Conservation (phyloP, 2,797 vertebrate genomes). For the Psittacula derbiana region DNA sequence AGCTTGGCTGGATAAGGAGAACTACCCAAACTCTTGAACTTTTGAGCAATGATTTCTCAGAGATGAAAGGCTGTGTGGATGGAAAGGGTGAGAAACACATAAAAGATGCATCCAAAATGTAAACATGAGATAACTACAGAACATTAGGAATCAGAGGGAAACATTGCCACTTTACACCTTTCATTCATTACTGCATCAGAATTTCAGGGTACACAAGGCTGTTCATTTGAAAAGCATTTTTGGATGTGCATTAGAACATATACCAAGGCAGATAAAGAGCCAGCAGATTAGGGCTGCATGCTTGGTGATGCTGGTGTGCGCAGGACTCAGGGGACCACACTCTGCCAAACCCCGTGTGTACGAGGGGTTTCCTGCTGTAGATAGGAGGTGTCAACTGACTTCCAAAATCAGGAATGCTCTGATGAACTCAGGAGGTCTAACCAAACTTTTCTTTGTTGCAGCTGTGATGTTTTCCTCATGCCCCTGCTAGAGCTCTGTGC, state of each 20-base stretch:
- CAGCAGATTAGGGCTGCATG: not conserved
- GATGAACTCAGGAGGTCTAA: constrained; percentile 49
- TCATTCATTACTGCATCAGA: not conserved
- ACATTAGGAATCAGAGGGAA: not conserved
- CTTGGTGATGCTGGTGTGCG: not conserved
- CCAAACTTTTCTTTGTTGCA: constrained; percentile 28
- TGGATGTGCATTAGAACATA: not conserved
- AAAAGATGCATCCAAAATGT: not conserved
- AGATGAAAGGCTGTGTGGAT: not conserved
- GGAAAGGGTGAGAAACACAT: not conserved
- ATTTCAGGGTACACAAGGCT: not conserved
- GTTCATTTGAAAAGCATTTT: not conserved
- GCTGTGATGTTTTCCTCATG: constrained; percentile 59
- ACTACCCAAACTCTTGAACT: not conserved
- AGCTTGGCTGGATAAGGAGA: not conserved
- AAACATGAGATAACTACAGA: not conserved
- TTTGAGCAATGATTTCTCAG: not conserved
- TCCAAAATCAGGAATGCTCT: constrained; percentile 7
- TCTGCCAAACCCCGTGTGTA: not conserved
- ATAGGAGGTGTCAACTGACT: constrained; percentile 1
- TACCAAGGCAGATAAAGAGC: not conserved
- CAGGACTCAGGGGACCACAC: not conserved
- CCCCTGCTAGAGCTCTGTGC: not conserved
- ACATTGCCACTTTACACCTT: not conserved
- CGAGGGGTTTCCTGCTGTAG: not conserved